Percentiles rank a stretch among this genome's conserved stretches.
Conservation (phyloP, 2,113 vertebrate species). For the Coracopsis vasa region DNA sequence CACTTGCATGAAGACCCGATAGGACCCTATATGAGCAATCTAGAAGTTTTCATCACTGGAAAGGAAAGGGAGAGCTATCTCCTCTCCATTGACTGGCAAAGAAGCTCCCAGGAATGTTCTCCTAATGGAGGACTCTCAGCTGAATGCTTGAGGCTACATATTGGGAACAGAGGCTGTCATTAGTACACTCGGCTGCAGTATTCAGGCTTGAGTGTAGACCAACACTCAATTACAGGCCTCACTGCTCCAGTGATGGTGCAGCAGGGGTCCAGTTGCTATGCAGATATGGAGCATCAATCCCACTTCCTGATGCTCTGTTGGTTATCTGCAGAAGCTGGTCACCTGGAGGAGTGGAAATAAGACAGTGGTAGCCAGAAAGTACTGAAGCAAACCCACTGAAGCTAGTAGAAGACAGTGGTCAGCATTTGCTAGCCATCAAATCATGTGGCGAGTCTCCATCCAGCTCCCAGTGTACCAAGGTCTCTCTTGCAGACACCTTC, state of each 20-base stretch:
- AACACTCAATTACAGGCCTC: not conserved
- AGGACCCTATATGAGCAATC: not conserved
- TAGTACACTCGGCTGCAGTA: not conserved
- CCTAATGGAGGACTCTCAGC: not conserved
- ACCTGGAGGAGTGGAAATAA: not conserved
- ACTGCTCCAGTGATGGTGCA: not conserved
- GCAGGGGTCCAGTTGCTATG: not conserved
- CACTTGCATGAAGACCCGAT: not conserved
- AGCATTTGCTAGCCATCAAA: not conserved
- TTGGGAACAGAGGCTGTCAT: not conserved
- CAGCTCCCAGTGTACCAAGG: not conserved
- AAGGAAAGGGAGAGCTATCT: not conserved
- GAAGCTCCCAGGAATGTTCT: not conserved
- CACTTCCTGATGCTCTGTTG: not conserved
- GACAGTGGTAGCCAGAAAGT: not conserved
- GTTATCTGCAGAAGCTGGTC: fast-evolving
- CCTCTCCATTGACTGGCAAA: fast-evolving
- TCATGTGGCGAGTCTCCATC: not conserved
- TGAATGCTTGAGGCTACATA: not conserved
- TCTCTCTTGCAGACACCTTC: not conserved
- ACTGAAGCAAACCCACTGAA: not conserved
- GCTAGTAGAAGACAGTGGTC: not conserved
- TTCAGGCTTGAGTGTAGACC: not conserved
- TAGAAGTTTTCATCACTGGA: not conserved
- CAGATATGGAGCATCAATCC: not conserved